Evolutionary conservation across 2,888 invertebrate species (phyloP).

Genomic region (Abrostola triplasia): DNA sequence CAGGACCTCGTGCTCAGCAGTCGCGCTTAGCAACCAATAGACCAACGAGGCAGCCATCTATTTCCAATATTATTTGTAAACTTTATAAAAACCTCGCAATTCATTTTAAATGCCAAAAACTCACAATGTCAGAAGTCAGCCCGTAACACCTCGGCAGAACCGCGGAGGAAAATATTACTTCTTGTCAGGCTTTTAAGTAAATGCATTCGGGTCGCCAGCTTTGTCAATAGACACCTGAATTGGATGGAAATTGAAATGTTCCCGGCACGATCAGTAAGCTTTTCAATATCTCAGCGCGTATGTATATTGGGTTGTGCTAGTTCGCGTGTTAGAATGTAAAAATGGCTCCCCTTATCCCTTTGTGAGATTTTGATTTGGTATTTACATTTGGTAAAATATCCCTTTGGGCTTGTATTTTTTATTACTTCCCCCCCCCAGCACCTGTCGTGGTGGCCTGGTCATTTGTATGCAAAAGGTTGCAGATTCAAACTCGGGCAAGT

Average conservation of each 20-base stretch:
- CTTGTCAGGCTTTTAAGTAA: slow-evolving; percentile 64
- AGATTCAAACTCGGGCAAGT: no score
- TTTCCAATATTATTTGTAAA: no score
- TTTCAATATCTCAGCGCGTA: slow-evolving; percentile 49
- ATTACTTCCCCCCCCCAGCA: no score
- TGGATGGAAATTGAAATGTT: slow-evolving; percentile 60
- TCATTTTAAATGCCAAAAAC: not conserved
- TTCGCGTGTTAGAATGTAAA: slow-evolving; percentile 33
- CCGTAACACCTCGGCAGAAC: not conserved
- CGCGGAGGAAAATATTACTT: slow-evolving; percentile 56
- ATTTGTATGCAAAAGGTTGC: no score
- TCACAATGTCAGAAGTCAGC: not conserved
- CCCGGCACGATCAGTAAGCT: slow-evolving; percentile 46
- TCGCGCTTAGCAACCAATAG: no score
- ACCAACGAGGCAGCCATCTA: no score
- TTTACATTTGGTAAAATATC: slow-evolving; percentile 31
- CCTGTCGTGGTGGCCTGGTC: no score
- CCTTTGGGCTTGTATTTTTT: not conserved
- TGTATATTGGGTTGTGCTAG: slow-evolving; percentile 30
- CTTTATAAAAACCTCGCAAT: no score
- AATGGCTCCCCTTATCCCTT: slow-evolving; percentile 27
- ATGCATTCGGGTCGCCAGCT: slow-evolving; percentile 61
- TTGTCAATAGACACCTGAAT: slow-evolving; percentile 63
- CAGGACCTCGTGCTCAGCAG: no score
- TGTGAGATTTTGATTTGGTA: slow-evolving; percentile 27